A percentile compares a stretch with the other conserved stretches of the same genome.
Conservation (phyloP, 64 coral and sea anemone genomes). For the Hydrozoanthus tunicans region DNA sequence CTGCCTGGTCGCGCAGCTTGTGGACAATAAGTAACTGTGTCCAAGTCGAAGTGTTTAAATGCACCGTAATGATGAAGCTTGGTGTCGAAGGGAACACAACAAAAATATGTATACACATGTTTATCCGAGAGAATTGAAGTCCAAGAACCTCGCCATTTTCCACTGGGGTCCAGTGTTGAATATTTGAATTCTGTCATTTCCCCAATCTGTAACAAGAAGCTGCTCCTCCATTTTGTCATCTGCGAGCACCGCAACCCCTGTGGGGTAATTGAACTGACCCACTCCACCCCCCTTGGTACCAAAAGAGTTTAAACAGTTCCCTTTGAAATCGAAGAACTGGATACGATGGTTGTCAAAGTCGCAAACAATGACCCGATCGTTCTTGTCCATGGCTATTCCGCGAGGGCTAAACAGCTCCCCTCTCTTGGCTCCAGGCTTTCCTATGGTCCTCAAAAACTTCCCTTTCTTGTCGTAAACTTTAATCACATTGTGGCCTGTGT, state of each 20-base stretch:
- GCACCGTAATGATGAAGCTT: too few species aligned
- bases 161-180: conserved; percentile 51
- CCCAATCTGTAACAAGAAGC: conserved; percentile 53
- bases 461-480: conserved; percentile 67
- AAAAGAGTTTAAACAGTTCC: conserved; percentile 57
- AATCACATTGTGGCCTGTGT: conserved; percentile 44
- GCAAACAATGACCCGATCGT: conserved; percentile 61
- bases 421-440: conserved; percentile 15
- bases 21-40: too few species aligned
- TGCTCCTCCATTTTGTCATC: conserved; percentile 62
- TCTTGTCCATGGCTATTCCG: conserved; percentile 52
- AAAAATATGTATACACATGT: neutral
- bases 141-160: conserved; percentile 54
- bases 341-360: conserved; percentile 66
- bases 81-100: too few species aligned
- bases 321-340: conserved; percentile 65
- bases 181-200: conserved; percentile 60
- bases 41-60: too few species aligned
- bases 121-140: conserved; percentile 18
- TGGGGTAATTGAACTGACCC: conserved; percentile 57
- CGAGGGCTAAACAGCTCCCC: conserved; percentile 25
- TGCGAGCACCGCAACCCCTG: conserved; percentile 25
- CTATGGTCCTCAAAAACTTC: conserved; percentile 49
- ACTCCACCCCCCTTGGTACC: conserved; percentile 54
- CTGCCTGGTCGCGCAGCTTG: too few species aligned